A percentile compares a stretch with the other conserved stretches of the same genome.
phyloP scores from a whole-genome alignment of 2,888 invertebrate species.

The Sepioteuthis lessoniana region DNA sequence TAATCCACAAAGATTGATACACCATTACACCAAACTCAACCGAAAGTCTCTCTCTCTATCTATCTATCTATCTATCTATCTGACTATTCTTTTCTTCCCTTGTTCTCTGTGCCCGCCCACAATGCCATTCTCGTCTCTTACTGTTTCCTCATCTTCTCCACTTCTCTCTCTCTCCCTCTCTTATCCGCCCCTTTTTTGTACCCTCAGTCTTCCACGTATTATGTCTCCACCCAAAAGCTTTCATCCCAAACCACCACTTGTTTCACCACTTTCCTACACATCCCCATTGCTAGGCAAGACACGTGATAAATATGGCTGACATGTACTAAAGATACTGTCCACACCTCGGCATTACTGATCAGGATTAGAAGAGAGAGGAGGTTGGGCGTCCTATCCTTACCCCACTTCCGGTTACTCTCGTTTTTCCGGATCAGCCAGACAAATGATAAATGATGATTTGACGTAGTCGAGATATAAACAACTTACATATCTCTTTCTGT shows the following conservation, averaged over 20 bases:
- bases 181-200: background rate
- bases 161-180: background rate
- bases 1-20: no score
- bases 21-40: no score
- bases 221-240: no score
- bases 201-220: no score
- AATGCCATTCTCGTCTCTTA: no score
- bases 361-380: background rate
- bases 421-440: background rate
- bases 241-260: no score
- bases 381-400: background rate
- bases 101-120: no score
- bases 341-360: background rate
- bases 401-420: background rate
- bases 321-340: background rate
- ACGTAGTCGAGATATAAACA: background rate
- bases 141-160: no score
- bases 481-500: background rate
- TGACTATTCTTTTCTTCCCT: no score
- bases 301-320: constrained; percentile 23
- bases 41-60: no score
- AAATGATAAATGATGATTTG: constrained; percentile 23
- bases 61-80: no score
- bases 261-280: no score
- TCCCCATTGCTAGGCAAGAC: background rate